Evolutionary conservation across 2,888 invertebrate genomes (phyloP).

Genomic region (Oscheius sp.): DNA sequence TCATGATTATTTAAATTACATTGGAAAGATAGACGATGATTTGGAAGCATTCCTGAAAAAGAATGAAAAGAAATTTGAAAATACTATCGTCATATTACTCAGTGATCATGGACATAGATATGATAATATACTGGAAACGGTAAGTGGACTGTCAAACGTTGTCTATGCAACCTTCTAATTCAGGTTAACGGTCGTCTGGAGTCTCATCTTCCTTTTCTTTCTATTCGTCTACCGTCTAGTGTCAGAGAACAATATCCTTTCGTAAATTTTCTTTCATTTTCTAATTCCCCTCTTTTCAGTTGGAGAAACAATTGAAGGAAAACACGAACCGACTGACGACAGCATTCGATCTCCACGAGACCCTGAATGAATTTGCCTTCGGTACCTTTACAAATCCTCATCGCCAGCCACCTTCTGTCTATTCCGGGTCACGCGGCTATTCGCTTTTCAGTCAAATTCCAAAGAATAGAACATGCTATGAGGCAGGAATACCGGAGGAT

Average conservation of each 20-base stretch:
- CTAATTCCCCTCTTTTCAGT: constrained; percentile 22
- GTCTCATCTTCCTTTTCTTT: constrained; percentile 71
- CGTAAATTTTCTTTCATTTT: constrained; percentile 14
- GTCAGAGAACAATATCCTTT: constrained; percentile 67
- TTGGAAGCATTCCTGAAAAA: constrained; percentile 43
- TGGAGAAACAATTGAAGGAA: constrained; percentile 59
- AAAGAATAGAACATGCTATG: constrained; percentile 42
- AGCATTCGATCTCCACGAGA: constrained; percentile 72
- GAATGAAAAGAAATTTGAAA: constrained; percentile 42
- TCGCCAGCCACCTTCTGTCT: not conserved
- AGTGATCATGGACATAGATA: constrained; percentile 73
- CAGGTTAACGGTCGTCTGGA: constrained; percentile 71
- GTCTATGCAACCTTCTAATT: not conserved
- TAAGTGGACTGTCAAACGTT: not conserved
- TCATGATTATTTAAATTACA: constrained; percentile 55
- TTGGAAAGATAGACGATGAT: constrained; percentile 51
- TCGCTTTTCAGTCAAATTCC: constrained; percentile 34
- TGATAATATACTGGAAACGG: constrained; percentile 71
- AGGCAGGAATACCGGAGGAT: constrained; percentile 58
- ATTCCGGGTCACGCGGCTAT: not conserved
- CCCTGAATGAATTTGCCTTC: constrained; percentile 52
- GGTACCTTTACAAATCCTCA: constrained; percentile 4
- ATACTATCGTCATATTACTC: constrained; percentile 60
- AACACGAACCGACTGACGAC: constrained; percentile 71
- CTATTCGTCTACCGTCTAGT: constrained; percentile 69